Evolutionary conservation across 2,797 vertebrate genomes (phyloP).

Genomic region (Emydoidea blandingii): DNA sequence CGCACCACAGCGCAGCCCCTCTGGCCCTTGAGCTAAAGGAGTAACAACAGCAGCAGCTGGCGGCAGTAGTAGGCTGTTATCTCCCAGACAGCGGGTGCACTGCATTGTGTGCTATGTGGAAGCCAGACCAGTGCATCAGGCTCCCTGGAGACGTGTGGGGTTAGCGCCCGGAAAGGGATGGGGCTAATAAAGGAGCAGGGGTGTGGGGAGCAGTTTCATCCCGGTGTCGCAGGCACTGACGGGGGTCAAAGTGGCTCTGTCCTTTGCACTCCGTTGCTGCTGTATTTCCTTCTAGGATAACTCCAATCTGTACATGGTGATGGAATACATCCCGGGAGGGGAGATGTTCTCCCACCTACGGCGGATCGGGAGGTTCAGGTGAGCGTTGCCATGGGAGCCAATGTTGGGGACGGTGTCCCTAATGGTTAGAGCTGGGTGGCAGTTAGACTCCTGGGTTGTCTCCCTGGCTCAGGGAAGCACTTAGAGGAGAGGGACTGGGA

Average conservation of each 20-base stretch:
- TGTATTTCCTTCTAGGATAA: conserved; percentile 84
- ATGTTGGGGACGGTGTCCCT: background rate
- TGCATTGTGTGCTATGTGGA: background rate
- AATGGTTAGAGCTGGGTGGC: background rate
- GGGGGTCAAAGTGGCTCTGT: too few relatives aligned
- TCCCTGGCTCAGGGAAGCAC: background rate
- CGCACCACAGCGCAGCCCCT: background rate
- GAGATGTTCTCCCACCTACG: conserved; percentile 96
- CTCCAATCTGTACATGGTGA: conserved; percentile 95
- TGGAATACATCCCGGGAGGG: conserved; percentile 94
- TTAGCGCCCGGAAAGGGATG: background rate
- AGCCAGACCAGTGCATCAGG: background rate
- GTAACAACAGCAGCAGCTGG: background rate
- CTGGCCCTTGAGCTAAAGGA: background rate
- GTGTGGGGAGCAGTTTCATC: background rate
- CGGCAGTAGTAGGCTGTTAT: background rate
- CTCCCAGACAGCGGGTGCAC: background rate
- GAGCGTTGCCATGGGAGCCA: background rate
- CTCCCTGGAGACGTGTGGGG: background rate
- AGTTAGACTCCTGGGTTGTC: background rate
- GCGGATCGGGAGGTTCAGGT: conserved; percentile 94
- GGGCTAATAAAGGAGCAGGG: background rate
- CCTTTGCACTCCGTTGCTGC: background rate
- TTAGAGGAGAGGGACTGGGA: background rate
- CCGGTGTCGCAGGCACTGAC: rapidly evolving